Conservation (phyloP, 2,113 vertebrate genomes). For the Carollia perspicillata region DNA sequence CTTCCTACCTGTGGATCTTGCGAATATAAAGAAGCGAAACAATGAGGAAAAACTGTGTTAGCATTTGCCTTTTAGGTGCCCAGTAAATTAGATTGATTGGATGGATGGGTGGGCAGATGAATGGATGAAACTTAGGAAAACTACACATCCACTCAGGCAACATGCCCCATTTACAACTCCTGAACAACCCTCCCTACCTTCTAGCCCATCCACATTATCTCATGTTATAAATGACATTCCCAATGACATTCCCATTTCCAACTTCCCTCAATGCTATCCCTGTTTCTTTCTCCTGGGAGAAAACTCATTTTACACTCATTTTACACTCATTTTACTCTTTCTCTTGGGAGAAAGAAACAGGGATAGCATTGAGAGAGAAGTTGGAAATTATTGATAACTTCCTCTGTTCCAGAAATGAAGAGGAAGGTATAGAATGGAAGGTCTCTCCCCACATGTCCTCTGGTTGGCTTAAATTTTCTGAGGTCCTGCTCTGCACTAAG, state of each 20-base stretch:
- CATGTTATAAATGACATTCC: neutral
- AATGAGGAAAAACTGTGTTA: neutral
- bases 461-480: neutral
- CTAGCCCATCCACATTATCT: neutral
- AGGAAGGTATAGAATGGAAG: neutral
- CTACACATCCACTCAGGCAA: neutral
- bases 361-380: neutral
- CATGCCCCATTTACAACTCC: neutral
- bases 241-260: no score
- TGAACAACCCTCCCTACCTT: neutral
- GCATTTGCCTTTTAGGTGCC: neutral
- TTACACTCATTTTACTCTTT: no score
- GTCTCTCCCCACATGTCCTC: neutral
- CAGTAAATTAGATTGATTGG: neutral
- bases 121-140: neutral
- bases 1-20: neutral
- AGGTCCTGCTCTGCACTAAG: neutral
- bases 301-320: no score
- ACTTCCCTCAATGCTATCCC: no score
- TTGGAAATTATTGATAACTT: neutral
- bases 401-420: neutral
- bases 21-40: neutral
- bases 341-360: neutral
- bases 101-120: no score
- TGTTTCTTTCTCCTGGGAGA: no score